Conservation (phyloP, 2,797 vertebrate species). For the Pangasius djambal region DNA sequence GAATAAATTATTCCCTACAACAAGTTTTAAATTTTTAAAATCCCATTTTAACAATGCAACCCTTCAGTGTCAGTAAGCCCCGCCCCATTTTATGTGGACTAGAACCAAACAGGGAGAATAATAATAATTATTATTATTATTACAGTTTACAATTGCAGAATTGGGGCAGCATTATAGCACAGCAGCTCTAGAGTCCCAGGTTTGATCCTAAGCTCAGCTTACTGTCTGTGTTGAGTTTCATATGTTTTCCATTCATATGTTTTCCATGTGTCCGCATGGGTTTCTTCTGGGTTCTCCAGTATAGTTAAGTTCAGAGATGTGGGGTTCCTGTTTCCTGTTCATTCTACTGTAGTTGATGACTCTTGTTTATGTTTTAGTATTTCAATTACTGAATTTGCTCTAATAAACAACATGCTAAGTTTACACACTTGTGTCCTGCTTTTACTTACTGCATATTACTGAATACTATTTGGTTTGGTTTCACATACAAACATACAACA, state of each 20-base stretch:
- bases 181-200: background rate
- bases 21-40: background rate
- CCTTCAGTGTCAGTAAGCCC: background rate
- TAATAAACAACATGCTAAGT: background rate
- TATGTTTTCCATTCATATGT: background rate
- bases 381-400: background rate
- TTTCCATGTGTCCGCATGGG: background rate
- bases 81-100: background rate
- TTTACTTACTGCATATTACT: background rate
- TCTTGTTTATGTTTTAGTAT: background rate
- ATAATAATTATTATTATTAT: background rate
- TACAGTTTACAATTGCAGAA: background rate
- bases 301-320: background rate
- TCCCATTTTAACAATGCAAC: background rate
- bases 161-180: background rate
- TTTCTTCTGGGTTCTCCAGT: slow-evolving; percentile 23
- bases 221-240: background rate
- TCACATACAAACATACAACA: background rate
- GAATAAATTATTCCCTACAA: background rate
- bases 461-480: background rate
- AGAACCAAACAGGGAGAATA: background rate
- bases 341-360: background rate
- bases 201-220: background rate
- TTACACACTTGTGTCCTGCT: background rate
- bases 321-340: background rate